A percentile compares a stretch with the other conserved stretches of the same genome.
Conservation (phyloP, 2,888 invertebrate species). For the Erebia ligea region DNA sequence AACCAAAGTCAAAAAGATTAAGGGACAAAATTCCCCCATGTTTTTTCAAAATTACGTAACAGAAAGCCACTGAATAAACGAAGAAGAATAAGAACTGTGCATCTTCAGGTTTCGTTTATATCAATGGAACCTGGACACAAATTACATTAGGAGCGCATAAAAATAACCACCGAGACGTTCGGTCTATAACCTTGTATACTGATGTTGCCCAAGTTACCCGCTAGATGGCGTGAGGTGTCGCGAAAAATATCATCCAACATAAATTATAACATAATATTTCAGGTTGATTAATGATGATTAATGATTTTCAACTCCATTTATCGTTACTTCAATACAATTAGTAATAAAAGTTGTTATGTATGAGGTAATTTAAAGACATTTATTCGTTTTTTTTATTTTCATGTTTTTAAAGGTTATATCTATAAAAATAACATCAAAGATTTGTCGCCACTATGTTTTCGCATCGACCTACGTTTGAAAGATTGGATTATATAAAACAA, state of each 20-base stretch:
- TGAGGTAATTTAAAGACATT: neutral
- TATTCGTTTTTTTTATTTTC: neutral
- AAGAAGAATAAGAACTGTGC: neutral
- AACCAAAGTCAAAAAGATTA: neutral
- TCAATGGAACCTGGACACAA: conserved; percentile 42
- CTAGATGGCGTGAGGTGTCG: conserved; percentile 66
- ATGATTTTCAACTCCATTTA: neutral
- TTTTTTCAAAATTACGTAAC: neutral
- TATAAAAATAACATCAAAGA: conserved; percentile 1
- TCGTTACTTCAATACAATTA: neutral
- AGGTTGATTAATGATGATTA: conserved; percentile 31
- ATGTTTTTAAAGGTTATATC: neutral
- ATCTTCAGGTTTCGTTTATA: conserved; percentile 11
- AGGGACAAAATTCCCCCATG: neutral
- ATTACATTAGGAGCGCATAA: conserved; percentile 44
- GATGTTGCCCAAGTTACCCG: conserved; percentile 63
- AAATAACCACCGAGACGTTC: conserved; percentile 45
- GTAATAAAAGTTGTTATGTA: no score
- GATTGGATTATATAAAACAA: conserved; percentile 17
- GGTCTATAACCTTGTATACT: conserved; percentile 47
- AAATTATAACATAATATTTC: conserved; percentile 43
- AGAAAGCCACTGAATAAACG: neutral
- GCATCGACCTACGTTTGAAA: conserved; percentile 11
- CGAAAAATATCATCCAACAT: conserved; percentile 44
- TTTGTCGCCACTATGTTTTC: neutral